These are phyloP conservation scores for Thera obeliscata DNA, from an alignment of 2,888 invertebrate species.

Conservation along the genomic window DNA sequence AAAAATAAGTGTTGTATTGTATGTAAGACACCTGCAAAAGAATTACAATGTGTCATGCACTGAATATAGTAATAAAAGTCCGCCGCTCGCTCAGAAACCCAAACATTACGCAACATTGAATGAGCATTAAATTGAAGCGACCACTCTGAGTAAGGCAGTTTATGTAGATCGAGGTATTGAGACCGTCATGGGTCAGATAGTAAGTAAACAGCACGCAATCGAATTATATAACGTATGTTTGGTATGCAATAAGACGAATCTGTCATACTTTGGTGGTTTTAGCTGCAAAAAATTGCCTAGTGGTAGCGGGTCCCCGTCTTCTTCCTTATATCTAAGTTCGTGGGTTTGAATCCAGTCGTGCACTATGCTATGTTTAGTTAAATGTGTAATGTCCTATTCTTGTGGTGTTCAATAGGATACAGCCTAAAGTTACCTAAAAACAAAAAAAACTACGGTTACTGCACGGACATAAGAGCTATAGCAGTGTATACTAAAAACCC, in stretches of 20 bases:
- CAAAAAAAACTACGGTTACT: no score
- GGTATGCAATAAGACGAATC: constrained; percentile 19
- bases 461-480: no score
- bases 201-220: constrained; percentile 47
- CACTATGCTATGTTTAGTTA: no score
- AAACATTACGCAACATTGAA: constrained; percentile 1
- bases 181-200: constrained; percentile 51
- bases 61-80: neutral
- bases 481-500: no score
- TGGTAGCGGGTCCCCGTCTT: no score
- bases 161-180: constrained; percentile 47
- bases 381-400: no score
- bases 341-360: no score
- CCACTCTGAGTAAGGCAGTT: constrained; percentile 19
- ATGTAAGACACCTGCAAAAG: neutral
- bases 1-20: no score
- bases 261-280: neutral
- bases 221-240: constrained; percentile 44
- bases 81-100: neutral
- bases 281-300: no score
- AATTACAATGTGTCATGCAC: neutral
- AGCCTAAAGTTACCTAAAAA: no score
- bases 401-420: no score
- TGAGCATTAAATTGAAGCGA: constrained; percentile 2
- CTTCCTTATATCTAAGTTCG: no score